phyloP scores from a whole-genome alignment of 2,113 vertebrate species.

The Plotosus lineatus region DNA sequence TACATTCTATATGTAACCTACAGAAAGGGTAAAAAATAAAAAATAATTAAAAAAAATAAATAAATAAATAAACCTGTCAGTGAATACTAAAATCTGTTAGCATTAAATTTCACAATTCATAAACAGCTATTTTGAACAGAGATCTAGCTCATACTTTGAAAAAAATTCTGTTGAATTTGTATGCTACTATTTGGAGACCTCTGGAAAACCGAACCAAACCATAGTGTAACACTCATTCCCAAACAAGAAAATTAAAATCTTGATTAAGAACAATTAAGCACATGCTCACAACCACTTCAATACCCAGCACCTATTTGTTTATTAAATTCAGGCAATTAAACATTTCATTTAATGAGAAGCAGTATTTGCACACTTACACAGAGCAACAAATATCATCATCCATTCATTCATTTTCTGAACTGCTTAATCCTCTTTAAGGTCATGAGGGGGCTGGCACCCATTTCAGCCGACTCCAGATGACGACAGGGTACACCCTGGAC shows the following conservation, averaged over 20 bases:
- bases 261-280: constrained; percentile 16
- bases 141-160: constrained; percentile 30
- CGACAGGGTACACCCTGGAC: no score
- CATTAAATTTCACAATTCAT: constrained; percentile 39
- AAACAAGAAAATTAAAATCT: background rate
- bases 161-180: constrained; percentile 16
- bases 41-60: no score
- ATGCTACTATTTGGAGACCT: constrained; percentile 20
- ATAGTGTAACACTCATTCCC: background rate
- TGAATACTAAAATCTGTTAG: constrained; percentile 42
- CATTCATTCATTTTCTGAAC: no score
- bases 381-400: no score
- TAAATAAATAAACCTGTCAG: no score
- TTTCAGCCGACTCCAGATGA: no score
- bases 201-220: constrained; percentile 18
- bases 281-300: constrained; percentile 26
- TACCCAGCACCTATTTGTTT: constrained; percentile 33
- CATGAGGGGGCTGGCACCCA: no score
- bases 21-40: constrained; percentile 10
- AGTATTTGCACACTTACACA: background rate
- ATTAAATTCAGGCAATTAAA: constrained; percentile 38
- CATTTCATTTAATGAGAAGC: constrained; percentile 14
- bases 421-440: no score
- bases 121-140: constrained; percentile 39
- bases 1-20: constrained; percentile 38